Evolutionary conservation across 2,797 vertebrate genomes (phyloP).

Genomic region (Pipistrellus nathusii): DNA sequence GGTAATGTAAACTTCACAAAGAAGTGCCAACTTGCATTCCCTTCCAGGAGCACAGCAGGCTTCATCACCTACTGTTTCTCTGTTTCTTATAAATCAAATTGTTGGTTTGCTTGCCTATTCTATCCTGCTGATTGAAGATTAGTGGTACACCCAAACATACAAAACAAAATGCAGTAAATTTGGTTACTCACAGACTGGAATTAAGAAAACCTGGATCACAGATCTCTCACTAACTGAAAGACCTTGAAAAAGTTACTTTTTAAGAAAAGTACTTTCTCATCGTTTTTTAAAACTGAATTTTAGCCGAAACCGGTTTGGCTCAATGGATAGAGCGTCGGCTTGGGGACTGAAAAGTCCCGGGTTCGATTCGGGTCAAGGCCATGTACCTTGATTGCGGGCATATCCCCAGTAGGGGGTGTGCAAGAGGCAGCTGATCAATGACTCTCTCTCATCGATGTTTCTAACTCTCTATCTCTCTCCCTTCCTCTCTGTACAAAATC

Average conservation of each 20-base stretch:
- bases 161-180: neutral
- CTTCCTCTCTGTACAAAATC: too few relatives aligned
- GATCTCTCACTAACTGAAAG: neutral
- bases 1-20: conserved; percentile 15
- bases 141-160: neutral
- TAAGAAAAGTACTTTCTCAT: neutral
- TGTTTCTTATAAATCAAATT: conserved; percentile 33
- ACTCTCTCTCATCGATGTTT: too few relatives aligned
- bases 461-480: too few relatives aligned
- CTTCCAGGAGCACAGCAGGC: neutral
- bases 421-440: too few relatives aligned
- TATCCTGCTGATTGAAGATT: conserved; percentile 2
- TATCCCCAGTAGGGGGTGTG: too few relatives aligned
- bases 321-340: too few relatives aligned
- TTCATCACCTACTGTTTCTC: neutral
- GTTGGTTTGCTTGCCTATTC: conserved; percentile 22
- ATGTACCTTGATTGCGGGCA: too few relatives aligned
- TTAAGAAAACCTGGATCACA: neutral
- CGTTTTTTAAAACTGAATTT: neutral
- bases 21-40: neutral
- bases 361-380: too few relatives aligned
- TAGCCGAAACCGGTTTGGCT: neutral
- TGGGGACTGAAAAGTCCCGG: too few relatives aligned
- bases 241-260: neutral
- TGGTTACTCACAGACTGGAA: neutral